Evolutionary conservation across 1,140 invertebrate species (phyloP).

Genomic region (Meteorus sp.): DNA sequence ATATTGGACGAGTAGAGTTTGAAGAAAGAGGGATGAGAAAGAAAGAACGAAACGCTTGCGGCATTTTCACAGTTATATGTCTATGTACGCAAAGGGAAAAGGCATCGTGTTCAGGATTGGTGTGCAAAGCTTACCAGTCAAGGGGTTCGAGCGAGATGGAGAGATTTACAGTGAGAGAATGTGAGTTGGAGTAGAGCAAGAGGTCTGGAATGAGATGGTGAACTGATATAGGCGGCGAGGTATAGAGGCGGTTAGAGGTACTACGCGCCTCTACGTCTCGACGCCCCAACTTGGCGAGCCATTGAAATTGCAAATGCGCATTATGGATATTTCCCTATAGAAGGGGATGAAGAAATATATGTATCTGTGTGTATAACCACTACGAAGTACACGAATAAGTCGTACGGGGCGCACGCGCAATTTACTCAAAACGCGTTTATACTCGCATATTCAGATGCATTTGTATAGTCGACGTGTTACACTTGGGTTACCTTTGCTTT

Average conservation of each 20-base stretch:
- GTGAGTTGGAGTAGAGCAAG: conserved; percentile 3
- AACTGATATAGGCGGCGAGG: no score
- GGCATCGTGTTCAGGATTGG: conserved; percentile 18
- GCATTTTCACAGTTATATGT: conserved; percentile 4
- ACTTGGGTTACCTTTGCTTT: no score
- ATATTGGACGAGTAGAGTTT: conserved; percentile 5
- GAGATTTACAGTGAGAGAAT: not conserved
- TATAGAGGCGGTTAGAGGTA: not conserved
- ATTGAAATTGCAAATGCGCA: conserved; percentile 61
- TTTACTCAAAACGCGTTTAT: conserved; percentile 1
- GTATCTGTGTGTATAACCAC: conserved; percentile 29
- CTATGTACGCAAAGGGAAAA: conserved; percentile 3
- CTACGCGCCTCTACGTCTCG: conserved; percentile 17
- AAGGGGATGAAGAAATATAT: conserved; percentile 41
- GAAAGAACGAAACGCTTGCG: conserved; percentile 3
- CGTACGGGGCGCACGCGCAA: conserved; percentile 22
- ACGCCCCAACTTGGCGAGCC: conserved; percentile 37
- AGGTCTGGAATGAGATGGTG: no score
- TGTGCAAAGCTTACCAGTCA: not conserved
- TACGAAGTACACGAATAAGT: not conserved
- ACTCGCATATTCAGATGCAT: not conserved
- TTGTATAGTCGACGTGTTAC: not conserved
- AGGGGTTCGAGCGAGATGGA: not conserved
- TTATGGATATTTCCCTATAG: conserved; percentile 60
- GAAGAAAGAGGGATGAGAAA: not conserved